These are phyloP conservation scores for Helicolenus hilgendorfi DNA, from an alignment of 2,797 vertebrate genomes.

Conservation along the genomic window DNA sequence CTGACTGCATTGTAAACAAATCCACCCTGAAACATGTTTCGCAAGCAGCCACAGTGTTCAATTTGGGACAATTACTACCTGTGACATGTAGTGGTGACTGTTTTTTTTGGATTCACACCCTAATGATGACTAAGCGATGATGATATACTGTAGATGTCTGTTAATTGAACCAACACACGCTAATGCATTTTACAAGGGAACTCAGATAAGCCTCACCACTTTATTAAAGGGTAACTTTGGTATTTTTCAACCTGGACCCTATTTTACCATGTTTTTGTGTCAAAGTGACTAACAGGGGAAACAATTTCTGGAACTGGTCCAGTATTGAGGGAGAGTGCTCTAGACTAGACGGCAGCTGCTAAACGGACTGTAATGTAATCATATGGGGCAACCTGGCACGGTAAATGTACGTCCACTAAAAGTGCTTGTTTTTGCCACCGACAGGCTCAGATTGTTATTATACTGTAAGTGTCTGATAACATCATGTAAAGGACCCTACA, in stretches of 20 bases:
- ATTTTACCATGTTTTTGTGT: too few relatives aligned
- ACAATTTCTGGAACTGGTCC: too few relatives aligned
- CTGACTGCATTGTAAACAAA: conserved; percentile 30
- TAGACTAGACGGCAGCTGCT: too few relatives aligned
- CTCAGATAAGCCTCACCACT: neutral
- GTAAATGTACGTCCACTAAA: too few relatives aligned
- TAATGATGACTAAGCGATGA: neutral
- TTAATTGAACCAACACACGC: neutral
- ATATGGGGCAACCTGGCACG: too few relatives aligned
- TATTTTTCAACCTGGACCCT: too few relatives aligned
- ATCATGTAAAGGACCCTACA: too few relatives aligned
- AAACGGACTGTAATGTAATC: neutral
- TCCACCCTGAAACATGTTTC: neutral
- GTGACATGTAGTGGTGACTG: neutral
- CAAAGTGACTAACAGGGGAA: too few relatives aligned
- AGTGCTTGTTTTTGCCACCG: too few relatives aligned
- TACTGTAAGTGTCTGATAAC: too few relatives aligned
- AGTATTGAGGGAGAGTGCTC: too few relatives aligned
- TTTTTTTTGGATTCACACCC: neutral
- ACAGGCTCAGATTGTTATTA: too few relatives aligned
- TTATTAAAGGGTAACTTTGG: neutral
- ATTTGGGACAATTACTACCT: neutral
- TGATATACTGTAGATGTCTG: neutral
- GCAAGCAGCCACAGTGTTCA: neutral
- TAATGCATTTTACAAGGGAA: neutral